phyloP scores from a whole-genome alignment of 2,797 vertebrate species.

The Pseudomugil tenellus region DNA sequence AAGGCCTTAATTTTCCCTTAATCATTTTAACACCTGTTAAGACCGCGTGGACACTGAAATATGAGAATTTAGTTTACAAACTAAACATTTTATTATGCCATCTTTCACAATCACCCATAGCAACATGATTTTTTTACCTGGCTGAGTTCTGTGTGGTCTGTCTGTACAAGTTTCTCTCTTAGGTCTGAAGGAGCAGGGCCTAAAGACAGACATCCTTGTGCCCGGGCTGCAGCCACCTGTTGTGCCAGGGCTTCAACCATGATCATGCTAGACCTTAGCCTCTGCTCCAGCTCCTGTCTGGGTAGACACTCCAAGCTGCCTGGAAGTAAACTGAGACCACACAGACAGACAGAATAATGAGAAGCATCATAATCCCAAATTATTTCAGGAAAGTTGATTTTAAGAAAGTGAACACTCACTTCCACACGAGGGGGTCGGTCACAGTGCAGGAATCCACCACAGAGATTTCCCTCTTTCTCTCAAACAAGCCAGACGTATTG shows the following conservation, averaged over 20 bases:
- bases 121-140: conserved; percentile 75
- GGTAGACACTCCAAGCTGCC: conserved; percentile 83
- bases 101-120: background rate
- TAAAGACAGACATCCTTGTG: conserved; percentile 13
- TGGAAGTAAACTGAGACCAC: conserved; percentile 77
- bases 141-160: conserved; percentile 79
- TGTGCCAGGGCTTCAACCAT: conserved; percentile 89
- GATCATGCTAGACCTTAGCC: conserved; percentile 87
- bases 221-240: conserved; percentile 82
- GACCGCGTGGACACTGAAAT: too few species aligned
- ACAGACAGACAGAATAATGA: conserved; percentile 38
- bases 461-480: conserved; percentile 67
- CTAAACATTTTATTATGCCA: background rate
- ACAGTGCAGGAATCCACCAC: conserved; percentile 76
- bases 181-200: conserved; percentile 78
- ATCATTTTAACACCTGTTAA: too few species aligned
- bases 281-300: conserved; percentile 86
- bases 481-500: conserved; percentile 81
- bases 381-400: background rate
- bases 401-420: conserved; percentile 65
- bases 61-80: background rate
- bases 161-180: conserved; percentile 87
- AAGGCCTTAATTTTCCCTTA: too few species aligned
- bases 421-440: conserved; percentile 83
- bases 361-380: background rate